Base-by-base conservation (phyloP, 2,113 vertebrate genomes). In the Charina bottae region DNA sequence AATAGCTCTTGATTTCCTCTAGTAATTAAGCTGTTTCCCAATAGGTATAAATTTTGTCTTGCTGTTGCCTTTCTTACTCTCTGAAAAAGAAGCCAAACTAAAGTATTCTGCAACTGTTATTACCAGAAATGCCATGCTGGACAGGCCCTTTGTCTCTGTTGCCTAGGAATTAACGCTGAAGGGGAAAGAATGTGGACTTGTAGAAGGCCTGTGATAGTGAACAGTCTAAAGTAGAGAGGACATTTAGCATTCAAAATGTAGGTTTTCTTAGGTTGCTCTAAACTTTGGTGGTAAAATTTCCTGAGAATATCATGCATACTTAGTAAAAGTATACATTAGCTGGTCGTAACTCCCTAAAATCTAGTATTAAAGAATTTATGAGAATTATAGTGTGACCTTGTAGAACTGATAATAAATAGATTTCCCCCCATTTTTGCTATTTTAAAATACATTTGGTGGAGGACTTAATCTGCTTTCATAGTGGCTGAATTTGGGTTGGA, bases 131-230 rank as follows among this genome's bases (percentile, higher is more conserved):
- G 89, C n/a, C 0, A 3, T 8, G 89, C 0, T 11, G 93, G 94
- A 91, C 94, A 87, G 85, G 94, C 95, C 94, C 96, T 96, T 97
- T 96, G 96, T 97, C 94, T 95, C 95, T 94, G 95, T 96, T 96
- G 95, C 96, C 95, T 94, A 91, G 96, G 94, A 91, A 96, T 90
- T 94, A 92, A 84, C 93, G 72, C 91, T 11, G 64, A 93, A 92
- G 83, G 92, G 33, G 91, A 91, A 96, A 90, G 93, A 96, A 96
- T 96, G 95, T 92, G 90, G 54, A 93, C 91, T 89, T 95, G 87
- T 94, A 12, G 87, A 89, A 96, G 94, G 94, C 5, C 91, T 94
- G 85, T 93, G 90, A 92, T 87, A 84, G 85, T 0, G 0, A 72
- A 92, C 87, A 83, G 87, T 90, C 95, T 90, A 62, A 68, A 94